Evolutionary conservation across 2,797 vertebrate species (phyloP).

Genomic region (Typhlichthys subterraneus): DNA sequence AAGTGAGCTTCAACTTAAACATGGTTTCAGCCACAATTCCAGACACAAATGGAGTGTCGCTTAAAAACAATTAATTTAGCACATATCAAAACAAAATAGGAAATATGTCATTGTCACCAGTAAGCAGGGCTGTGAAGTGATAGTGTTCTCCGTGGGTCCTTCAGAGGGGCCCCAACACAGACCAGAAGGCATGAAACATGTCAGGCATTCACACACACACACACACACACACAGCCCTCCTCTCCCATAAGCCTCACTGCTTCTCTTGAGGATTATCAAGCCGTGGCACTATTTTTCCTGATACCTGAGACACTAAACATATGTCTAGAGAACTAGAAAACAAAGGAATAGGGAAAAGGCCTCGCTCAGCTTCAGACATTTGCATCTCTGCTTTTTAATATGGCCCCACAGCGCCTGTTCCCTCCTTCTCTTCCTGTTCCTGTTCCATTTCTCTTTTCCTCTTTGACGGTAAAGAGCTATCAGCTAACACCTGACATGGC

Average conservation of each 20-base stretch:
- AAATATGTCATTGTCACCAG: conserved; percentile 16
- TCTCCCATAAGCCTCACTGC: not conserved
- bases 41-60: no score
- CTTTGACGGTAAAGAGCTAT: conserved; percentile 57
- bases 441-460: conserved; percentile 39
- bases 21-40: no score
- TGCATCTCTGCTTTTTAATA: conserved; percentile 60
- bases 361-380: conserved; percentile 53
- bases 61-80: no score
- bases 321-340: conserved; percentile 25
- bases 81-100: no score
- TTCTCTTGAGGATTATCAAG: conserved; percentile 34
- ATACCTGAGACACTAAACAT: conserved; percentile 31
- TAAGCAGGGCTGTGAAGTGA: conserved; percentile 12
- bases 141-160: conserved; percentile 6
- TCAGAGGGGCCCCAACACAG: conserved; percentile 26
- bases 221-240: not conserved
- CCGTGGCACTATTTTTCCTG: conserved; percentile 41
- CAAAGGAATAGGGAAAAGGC: conserved; percentile 17
- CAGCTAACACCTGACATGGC: conserved; percentile 63
- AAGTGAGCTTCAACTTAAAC: no score
- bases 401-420: conserved; percentile 50
- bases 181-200: conserved; percentile 23
- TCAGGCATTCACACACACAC: conserved; percentile 10
- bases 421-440: conserved; percentile 13